Conservation (phyloP, 2,797 vertebrate species). For the Gorsachius magnificus region DNA sequence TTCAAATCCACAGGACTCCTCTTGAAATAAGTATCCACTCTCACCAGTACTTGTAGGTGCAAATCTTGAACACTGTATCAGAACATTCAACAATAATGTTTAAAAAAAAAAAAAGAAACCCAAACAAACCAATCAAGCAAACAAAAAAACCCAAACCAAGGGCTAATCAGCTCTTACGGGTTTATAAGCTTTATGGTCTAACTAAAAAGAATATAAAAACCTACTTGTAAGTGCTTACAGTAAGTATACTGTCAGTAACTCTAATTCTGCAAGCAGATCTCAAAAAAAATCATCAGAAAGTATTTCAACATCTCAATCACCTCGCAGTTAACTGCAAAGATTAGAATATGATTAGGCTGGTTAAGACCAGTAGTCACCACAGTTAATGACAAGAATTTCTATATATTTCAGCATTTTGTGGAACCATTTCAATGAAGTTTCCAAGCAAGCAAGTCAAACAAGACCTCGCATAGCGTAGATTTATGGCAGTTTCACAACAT, state of each 20-base stretch:
- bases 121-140: not conserved
- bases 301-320: not conserved
- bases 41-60: not conserved
- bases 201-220: not conserved
- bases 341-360: not conserved
- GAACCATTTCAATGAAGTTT: not conserved
- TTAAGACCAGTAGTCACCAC: not conserved
- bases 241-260: not conserved
- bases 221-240: not conserved
- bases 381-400: not conserved
- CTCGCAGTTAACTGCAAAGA: not conserved
- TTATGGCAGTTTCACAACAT: not conserved
- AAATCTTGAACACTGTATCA: accelerated
- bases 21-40: not conserved
- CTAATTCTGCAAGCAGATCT: not conserved
- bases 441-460: not conserved
- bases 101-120: not conserved
- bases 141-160: not conserved
- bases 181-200: not conserved
- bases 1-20: not conserved
- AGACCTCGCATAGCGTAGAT: not conserved
- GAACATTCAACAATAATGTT: not conserved
- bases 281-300: not conserved
- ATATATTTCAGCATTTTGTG: not conserved
- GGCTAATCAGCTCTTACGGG: not conserved